Base-by-base conservation (phyloP, 1,140 invertebrate species). In the Metaphire vulgaris region DNA sequence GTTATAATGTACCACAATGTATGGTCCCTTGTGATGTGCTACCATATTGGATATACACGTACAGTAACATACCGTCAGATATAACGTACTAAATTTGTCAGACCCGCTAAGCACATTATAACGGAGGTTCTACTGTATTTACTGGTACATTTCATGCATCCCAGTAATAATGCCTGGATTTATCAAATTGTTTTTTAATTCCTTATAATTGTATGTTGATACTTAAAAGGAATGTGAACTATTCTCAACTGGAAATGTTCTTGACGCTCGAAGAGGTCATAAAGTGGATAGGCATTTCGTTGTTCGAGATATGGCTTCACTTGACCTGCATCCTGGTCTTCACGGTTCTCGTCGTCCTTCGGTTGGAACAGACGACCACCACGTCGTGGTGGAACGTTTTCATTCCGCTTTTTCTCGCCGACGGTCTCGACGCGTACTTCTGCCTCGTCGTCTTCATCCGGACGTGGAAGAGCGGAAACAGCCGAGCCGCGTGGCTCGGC, bases 291-390 rank as follows among this genome's bases (percentile, higher is more conserved):
- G 94, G 95, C 79, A 87, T 97, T 73, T 96, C 95, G 2, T 90
- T 93, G 34, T 96, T 97, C 87, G 95, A 98, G 88, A 93, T 98
- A 82, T 92, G 93, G 89, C 90, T 96, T 74, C 93, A 95, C 84
- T 85, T 96, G 6, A 87, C 95, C 33, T 91, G 92, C 2, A 84
- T 97, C 33, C 89, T 92, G 56, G 88, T 94, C 41, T 97, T 97
- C 81, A 92, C 92, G 28, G 88, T 96, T 67, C 85, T 96, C 26
- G 85, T 95, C 73, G 91, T 92, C 6, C 84, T 97, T 15, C 88
- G 89, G 79, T 71, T 86, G 28, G 88, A 88, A 78, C 77, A 72
- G 6, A 70, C 76, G 78, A 15, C 83, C 71, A 80, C 82, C 1
- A 72, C 76, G 15, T 82, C 83, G 2, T 89, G 88, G 88, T 96